Conservation (phyloP, 2,888 invertebrate species). For the Hoplodrina blanda region DNA sequence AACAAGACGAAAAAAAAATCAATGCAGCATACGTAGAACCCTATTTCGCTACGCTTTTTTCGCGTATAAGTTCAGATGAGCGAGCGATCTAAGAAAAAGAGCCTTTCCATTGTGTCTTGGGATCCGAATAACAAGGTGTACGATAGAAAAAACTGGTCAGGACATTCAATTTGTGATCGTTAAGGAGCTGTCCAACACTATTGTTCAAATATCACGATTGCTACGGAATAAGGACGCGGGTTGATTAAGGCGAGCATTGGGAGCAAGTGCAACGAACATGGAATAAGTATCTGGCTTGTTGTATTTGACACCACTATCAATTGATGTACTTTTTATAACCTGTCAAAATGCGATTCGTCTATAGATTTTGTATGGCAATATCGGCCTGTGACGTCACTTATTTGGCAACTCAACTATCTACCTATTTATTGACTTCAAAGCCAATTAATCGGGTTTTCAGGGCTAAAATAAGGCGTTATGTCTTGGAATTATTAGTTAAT, state of each 20-base stretch:
- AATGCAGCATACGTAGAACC: constrained; percentile 73
- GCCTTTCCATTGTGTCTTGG: constrained; percentile 66
- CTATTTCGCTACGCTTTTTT: constrained; percentile 81
- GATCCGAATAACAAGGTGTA: constrained; percentile 76
- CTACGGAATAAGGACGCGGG: constrained; percentile 6
- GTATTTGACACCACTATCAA: too few species aligned
- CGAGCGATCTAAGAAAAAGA: constrained; percentile 67
- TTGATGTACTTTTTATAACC: too few species aligned
- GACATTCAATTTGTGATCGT: constrained; percentile 83
- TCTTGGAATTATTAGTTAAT: too few species aligned
- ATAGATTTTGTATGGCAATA: too few species aligned
- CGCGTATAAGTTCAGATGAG: constrained; percentile 67
- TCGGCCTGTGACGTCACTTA: too few species aligned
- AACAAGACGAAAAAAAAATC: constrained; percentile 70
- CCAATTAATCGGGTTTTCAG: too few species aligned
- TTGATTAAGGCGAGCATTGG: constrained; percentile 37
- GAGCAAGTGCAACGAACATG: constrained; percentile 9
- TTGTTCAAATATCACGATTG: constrained; percentile 76
- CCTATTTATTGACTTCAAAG: too few species aligned
- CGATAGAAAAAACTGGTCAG: constrained; percentile 71
- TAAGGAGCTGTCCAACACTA: constrained; percentile 73
- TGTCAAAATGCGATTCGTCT: too few species aligned
- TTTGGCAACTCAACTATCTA: too few species aligned
- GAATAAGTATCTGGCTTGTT: not conserved
- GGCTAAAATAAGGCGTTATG: too few species aligned